Evolutionary conservation across 2,888 invertebrate genomes (phyloP), one percentile per base, ranked within the genome.

Genomic region (Chironomus riparius): DNA sequence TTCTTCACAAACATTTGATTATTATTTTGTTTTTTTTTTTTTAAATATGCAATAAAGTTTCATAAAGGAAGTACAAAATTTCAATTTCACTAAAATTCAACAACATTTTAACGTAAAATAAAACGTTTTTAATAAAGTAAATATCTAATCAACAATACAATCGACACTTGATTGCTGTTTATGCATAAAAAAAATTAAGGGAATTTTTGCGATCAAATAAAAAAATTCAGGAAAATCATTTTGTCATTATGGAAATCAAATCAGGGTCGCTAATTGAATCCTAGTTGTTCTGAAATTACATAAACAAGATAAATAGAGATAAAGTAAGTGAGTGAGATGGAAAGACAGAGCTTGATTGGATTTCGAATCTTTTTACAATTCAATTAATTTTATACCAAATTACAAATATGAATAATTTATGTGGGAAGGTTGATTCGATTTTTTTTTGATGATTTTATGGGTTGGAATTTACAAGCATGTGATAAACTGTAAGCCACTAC

Each of bases 241-340:
- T 68, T 15, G 68, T 68, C 68, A 68, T 68, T 68, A 68, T 47
- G 47, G 68, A 68, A 68, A 68, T 68, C 68, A 68, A 68, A 68
- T 68, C 68, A 68, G 68, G 68, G 28, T 68, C 68, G 47, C 68
- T 68, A 68, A 68, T 68, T 68, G 47, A 68, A 38, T 68, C 68
- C 47, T 38, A 68, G 68, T 28, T 47, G 47, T 68, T 68, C 68
- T 68, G 38, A 38, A 68, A 68, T 68, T 68, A 68, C 65, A 65
- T 24, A 21, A 65, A 24, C 13, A 21, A 24, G 24, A 65, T 13
- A 65, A 22, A 62, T 12, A 65, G 13, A 21, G 24, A 65, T 65
- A 38, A 38, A 38, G 21, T 24, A 24, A 10, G 12, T 24, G 21
- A 65, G 24, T 38, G 38, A 38, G 38, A 38, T 38, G 2, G 38